phyloP scores from a whole-genome alignment of 1,140 invertebrate species.

The Anadara kagoshimensis region DNA sequence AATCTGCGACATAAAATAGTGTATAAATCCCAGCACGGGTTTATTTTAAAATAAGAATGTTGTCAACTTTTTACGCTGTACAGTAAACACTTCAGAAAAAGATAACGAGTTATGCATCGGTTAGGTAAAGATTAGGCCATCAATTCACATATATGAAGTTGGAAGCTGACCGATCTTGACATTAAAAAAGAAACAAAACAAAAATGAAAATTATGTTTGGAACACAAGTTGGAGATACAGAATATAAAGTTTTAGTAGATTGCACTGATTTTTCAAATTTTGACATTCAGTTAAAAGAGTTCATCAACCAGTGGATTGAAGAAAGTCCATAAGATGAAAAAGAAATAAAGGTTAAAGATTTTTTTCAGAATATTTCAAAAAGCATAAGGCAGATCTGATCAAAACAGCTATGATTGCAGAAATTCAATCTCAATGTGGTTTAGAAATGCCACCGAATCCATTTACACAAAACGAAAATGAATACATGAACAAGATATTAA shows the following conservation, averaged over 20 bases:
- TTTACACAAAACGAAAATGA: constrained; percentile 18
- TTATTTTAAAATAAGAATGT: no score
- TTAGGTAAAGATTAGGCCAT: no score
- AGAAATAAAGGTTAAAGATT: constrained; percentile 9
- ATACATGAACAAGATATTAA: constrained; percentile 20
- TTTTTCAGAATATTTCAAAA: constrained; percentile 20
- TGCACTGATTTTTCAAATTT: background rate
- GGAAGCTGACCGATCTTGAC: constrained; percentile 14
- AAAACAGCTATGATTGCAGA: constrained; percentile 10
- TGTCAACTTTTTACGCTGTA: no score
- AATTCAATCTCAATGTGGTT: constrained; percentile 2
- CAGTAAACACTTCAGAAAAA: no score
- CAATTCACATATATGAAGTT: no score
- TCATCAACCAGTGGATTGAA: no score
- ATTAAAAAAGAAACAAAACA: background rate
- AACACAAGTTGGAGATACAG: background rate
- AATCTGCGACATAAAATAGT: no score
- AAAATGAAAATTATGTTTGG: constrained; percentile 13
- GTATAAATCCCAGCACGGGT: no score
- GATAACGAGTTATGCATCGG: no score
- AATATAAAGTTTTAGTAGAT: constrained; percentile 14
- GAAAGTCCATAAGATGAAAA: background rate
- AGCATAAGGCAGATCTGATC: constrained; percentile 7
- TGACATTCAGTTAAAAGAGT: background rate
- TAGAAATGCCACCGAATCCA: no score